These are phyloP conservation scores for Pterophyllum scalare DNA, from an alignment of 2,113 vertebrate species.

Conservation along the genomic window DNA sequence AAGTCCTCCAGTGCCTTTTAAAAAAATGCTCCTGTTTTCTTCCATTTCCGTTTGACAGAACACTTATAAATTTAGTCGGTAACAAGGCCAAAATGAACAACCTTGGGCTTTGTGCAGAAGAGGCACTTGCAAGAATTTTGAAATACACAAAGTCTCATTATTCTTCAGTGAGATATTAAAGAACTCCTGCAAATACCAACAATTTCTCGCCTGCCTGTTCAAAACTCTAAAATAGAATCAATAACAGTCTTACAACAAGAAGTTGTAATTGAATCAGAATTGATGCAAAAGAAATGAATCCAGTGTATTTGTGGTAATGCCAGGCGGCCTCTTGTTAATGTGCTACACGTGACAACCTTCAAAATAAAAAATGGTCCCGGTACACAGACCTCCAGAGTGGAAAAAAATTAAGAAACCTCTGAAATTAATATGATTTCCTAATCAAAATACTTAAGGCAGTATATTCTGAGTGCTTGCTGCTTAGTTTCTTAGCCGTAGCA, in stretches of 20 bases:
- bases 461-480: neutral
- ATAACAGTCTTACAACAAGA: neutral
- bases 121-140: neutral
- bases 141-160: neutral
- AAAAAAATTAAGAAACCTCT: neutral
- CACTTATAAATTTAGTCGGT: neutral
- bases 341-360: neutral
- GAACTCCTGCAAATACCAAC: neutral
- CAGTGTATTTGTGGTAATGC: neutral
- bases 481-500: neutral
- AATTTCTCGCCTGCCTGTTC: neutral
- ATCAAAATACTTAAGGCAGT: neutral
- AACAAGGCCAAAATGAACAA: constrained; percentile 6
- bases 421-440: neutral
- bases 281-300: neutral
- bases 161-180: constrained; percentile 1
- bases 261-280: neutral
- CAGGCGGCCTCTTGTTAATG: neutral
- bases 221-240: neutral
- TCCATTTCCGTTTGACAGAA: neutral
- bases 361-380: neutral
- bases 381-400: neutral
- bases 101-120: neutral
- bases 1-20: neutral
- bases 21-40: neutral